These are phyloP conservation scores for Eriocheir sinensis DNA, from an alignment of 1,140 invertebrate species.

Conservation along the genomic window DNA sequence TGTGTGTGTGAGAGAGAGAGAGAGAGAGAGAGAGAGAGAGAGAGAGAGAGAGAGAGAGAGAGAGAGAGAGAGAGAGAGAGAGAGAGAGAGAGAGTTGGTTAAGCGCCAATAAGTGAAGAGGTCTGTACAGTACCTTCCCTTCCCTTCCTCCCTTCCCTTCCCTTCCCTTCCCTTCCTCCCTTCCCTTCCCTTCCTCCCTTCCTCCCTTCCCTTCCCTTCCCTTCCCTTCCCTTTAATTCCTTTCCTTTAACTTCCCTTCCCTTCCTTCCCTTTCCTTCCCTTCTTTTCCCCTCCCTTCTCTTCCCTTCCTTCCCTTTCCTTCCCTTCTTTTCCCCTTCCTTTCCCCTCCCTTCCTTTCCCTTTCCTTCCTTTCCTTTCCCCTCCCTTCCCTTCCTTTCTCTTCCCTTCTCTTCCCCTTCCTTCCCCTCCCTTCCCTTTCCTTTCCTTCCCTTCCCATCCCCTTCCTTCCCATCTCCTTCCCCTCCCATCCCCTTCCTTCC, in stretches of 20 bases:
- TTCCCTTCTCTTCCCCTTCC: no score
- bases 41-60: no score
- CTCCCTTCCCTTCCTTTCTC: no score
- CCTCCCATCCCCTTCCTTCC: neutral
- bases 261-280: constrained; percentile 2
- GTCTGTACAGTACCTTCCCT: no score
- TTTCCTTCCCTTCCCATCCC: neutral
- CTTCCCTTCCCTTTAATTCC: no score
- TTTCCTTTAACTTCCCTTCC: neutral
- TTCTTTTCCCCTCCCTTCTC: neutral
- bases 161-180: neutral
- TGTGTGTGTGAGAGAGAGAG: no score
- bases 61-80: no score
- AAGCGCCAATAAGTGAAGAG: no score
- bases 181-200: neutral
- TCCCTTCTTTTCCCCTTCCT: neutral
- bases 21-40: no score
- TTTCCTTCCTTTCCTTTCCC: neutral
- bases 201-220: neutral
- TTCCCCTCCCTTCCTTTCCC: neutral
- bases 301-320: no score
- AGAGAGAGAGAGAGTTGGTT: no score
- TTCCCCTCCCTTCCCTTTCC: neutral
- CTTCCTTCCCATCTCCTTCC: neutral
- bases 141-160: no score